Evolutionary conservation across 2,888 invertebrate species (phyloP), one percentile per base, ranked within the genome.

Genomic region (Achlya flavicornis): DNA sequence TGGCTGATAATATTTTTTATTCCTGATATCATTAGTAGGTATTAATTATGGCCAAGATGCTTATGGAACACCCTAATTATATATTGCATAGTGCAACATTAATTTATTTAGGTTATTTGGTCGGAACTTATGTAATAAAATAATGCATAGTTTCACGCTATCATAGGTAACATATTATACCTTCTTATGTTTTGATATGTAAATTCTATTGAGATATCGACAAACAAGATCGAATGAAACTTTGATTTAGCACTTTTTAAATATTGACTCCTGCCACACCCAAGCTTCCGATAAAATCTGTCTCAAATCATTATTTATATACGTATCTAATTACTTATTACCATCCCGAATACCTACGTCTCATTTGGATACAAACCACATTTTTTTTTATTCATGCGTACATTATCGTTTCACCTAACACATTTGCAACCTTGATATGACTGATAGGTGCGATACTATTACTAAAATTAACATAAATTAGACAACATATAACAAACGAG

Each of bases 401-500:
- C 57, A 46, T 70, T 68, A 68, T 58, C 66, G 64, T 59, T 33
- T 64, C 64, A 61, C 66, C 61, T 61, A 58, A 65, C 66, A 65
- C 62, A 63, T 63, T 63, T 53, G 43, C 63, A 74, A 63, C 80
- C 83, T 83, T 82, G 78, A 76, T 71, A 70, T 72, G 63, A 71
- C 66, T 66, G 71, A 76, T 74, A 75, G 72, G 74, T 75, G 75
- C 65, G 74, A 68, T 70, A 65, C 60, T 64, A 64, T 61, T 79
- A 81, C 81, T 79, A 80, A 79, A 77, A 79, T 74, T 75, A 58
- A 66, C 77, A 79, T 78, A 73, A 73, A 76, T 74, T 70, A 72
- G 63, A 66, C 61, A 14, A 53, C 16, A 7, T 35, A 33, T n/a
- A 61, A 53, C 33, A 33, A 46, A 4, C 57, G 64, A 68, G 68